phyloP scores from a whole-genome alignment of 2,113 vertebrate genomes.

The Halcyon malimbica region DNA sequence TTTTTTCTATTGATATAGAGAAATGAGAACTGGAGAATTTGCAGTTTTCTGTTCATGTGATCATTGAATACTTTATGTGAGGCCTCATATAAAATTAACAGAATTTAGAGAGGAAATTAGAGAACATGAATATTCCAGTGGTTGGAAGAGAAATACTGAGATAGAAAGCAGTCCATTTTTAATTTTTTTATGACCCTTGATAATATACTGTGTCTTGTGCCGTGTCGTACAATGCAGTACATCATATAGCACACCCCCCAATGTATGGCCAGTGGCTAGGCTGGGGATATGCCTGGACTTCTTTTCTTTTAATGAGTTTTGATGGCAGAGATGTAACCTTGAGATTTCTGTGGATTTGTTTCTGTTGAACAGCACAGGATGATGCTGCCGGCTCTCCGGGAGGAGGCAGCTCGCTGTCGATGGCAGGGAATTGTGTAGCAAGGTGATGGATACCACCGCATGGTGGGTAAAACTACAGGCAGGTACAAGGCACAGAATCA shows the following conservation, averaged over 20 bases:
- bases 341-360: background rate
- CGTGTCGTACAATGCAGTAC: background rate
- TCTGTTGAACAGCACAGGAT: background rate
- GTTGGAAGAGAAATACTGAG: background rate
- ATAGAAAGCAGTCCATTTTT: background rate
- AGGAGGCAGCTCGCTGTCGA: accelerated
- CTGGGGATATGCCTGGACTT: background rate
- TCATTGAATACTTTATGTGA: conserved; percentile 4
- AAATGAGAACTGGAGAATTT: background rate
- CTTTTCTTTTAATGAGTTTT: background rate
- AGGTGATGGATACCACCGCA: background rate
- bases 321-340: background rate
- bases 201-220: background rate
- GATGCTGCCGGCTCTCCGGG: accelerated
- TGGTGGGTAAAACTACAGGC: background rate
- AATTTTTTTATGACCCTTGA: conserved; percentile 7
- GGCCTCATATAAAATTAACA: conserved; percentile 53
- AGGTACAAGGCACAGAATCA: background rate
- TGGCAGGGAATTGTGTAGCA: too few species aligned
- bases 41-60: background rate
- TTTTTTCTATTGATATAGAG: background rate
- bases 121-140: conserved; percentile 46
- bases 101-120: conserved; percentile 46
- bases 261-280: accelerated
- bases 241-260: background rate